Evolutionary conservation across 1,140 invertebrate species (phyloP).

Genomic region (Leptoteleia sp.): DNA sequence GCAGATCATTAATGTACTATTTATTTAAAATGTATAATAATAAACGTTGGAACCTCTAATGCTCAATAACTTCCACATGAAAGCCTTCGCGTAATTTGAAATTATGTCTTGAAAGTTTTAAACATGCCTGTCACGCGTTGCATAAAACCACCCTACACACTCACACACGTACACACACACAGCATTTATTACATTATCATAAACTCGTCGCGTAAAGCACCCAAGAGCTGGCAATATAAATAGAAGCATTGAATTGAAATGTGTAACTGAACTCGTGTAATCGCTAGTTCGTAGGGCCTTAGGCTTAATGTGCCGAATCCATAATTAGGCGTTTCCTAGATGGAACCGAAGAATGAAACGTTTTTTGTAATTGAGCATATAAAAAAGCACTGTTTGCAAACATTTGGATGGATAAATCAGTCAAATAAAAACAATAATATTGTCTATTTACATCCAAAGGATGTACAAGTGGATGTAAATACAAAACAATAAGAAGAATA

Average conservation of each 20-base stretch:
- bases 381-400: too few species aligned
- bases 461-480: too few species aligned
- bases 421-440: too few species aligned
- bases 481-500: too few species aligned
- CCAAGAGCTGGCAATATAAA: slow-evolving; percentile 44
- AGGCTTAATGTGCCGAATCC: slow-evolving; percentile 59
- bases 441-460: too few species aligned
- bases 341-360: too few species aligned
- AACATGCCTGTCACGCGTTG: slow-evolving; percentile 28
- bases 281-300: slow-evolving; percentile 70
- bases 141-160: neutral
- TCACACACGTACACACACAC: too few species aligned
- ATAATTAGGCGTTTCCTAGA: slow-evolving; percentile 68
- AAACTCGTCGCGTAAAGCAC: slow-evolving; percentile 45
- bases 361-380: too few species aligned
- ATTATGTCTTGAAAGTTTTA: slow-evolving; percentile 1
- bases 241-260: slow-evolving; percentile 23
- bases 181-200: slow-evolving; percentile 17
- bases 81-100: neutral
- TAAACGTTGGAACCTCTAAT: slow-evolving; percentile 4
- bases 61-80: neutral
- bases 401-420: too few species aligned
- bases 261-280: slow-evolving; percentile 54
- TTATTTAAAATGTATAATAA: too few species aligned
- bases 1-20: too few species aligned